Evolutionary conservation across 2,888 invertebrate species (phyloP), one percentile per base, ranked within the genome.

Genomic region (Magallana nippona): DNA sequence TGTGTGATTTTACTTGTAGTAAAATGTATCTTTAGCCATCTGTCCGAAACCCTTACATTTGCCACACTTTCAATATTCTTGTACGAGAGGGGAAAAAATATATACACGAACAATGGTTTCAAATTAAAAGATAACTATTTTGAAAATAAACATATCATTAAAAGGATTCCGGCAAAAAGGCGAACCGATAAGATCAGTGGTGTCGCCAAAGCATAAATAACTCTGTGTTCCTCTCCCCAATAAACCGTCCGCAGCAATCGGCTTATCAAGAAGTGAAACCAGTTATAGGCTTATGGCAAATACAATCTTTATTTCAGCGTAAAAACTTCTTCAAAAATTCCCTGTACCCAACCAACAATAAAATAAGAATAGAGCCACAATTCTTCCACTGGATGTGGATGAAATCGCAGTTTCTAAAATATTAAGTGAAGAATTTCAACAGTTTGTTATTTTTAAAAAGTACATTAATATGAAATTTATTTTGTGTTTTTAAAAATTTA

Each of bases 111-210:
- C 71, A 71, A 71, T 71, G 71, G 32, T 27, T 27, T 71, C 71
- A 71, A 71, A 71, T 71, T 71, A 71, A 71, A 71, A 71, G 71
- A 71, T 22, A 71, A 71, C 32, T 27, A 71, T 71, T 71, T 15
- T 22, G 32, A 71, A 60, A 71, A 71, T 71, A 71, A 71, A 71
- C 71, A 71, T 71, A 71, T 71, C 71, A 71, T 71, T 71, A 71
- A 71, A 63, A 71, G 32, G 71, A 71, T 71, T 71, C 71, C 19
- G 22, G 71, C 71, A 71, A 71, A 71, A 71, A 71, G 71, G 71
- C 71, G 27, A 71, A 27, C 32, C 5, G 63, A 71, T 71, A 71
- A 63, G 63, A 63, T 63, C 63, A 71, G 15, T 15, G 71, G 10
- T 71, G 71, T 71, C 71, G 71, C 71, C 71, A 71, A 22, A 13